These are phyloP conservation scores for Cosmia trapezina DNA, from an alignment of 2,888 invertebrate species.

Conservation along the genomic window DNA sequence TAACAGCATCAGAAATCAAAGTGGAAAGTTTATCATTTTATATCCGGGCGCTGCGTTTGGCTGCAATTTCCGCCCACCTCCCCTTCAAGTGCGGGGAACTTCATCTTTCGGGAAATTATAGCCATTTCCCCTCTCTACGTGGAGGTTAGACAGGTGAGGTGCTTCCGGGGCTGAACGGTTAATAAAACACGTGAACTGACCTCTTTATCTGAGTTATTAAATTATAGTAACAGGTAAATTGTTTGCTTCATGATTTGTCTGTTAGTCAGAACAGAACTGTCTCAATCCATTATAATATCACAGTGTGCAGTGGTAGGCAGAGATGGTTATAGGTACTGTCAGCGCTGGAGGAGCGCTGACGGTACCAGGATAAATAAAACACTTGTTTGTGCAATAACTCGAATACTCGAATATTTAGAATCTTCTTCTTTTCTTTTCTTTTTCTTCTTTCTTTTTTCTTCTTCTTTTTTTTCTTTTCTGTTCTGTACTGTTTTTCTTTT, in stretches of 20 bases:
- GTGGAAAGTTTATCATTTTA: slow-evolving; percentile 65
- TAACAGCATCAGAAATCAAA: slow-evolving; percentile 53
- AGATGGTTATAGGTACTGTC: too few relatives aligned
- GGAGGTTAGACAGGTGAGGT: slow-evolving; percentile 38
- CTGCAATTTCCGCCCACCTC: slow-evolving; percentile 63
- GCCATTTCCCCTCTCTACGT: slow-evolving; percentile 59
- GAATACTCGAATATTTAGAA: too few relatives aligned
- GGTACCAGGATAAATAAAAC: too few relatives aligned
- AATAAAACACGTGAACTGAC: slow-evolving; percentile 33
- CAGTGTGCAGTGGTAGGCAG: neutral
- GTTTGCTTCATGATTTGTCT: neutral
- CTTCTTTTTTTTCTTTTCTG: too few relatives aligned
- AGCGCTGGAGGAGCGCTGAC: too few relatives aligned
- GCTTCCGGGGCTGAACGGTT: slow-evolving; percentile 21
- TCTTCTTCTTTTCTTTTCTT: too few relatives aligned
- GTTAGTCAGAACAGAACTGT: neutral
- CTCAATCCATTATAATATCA: neutral
- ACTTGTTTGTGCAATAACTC: too few relatives aligned
- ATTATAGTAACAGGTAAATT: neutral
- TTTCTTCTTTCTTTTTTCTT: too few relatives aligned
- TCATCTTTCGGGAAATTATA: slow-evolving; percentile 66
- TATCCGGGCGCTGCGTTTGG: slow-evolving; percentile 64
- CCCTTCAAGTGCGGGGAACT: slow-evolving; percentile 38
- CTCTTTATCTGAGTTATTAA: slow-evolving; percentile 24
- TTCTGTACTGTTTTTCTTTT: too few relatives aligned